phyloP scores from a whole-genome alignment of 2,113 vertebrate genomes.

The Strix aluco region DNA sequence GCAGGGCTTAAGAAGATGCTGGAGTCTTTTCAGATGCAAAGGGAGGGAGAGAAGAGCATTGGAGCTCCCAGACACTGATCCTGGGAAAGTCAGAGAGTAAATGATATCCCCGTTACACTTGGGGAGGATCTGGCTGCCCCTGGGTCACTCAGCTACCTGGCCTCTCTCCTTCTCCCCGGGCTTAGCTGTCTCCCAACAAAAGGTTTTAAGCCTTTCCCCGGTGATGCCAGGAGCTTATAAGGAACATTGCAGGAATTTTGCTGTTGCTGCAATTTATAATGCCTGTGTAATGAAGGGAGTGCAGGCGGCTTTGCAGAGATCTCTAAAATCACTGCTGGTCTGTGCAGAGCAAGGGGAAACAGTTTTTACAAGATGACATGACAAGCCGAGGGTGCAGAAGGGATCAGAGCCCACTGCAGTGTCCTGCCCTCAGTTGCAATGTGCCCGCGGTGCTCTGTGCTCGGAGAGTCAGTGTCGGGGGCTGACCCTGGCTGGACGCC shows the following conservation, averaged over 20 bases:
- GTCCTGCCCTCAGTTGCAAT: fast-evolving
- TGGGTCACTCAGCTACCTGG: not conserved
- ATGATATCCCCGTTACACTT: not conserved
- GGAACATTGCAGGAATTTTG: not conserved
- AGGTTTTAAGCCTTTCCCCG: not conserved
- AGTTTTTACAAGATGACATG: not conserved
- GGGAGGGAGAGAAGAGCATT: not conserved
- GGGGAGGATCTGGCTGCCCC: not conserved
- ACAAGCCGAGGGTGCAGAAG: not conserved
- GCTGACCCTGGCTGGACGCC: not conserved
- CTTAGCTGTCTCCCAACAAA: not conserved
- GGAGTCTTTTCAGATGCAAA: not conserved
- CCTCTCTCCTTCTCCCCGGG: not conserved
- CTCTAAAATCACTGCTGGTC: not conserved
- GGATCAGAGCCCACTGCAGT: not conserved
- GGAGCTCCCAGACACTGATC: not conserved
- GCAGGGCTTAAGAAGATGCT: not conserved
- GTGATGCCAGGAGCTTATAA: not conserved
- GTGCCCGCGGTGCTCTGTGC: not conserved
- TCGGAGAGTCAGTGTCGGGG: not conserved
- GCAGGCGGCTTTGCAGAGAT: not conserved
- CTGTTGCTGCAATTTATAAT: not conserved
- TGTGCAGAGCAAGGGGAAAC: not conserved
- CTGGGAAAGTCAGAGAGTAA: not conserved
- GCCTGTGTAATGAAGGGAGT: not conserved